Percentiles rank a stretch among this genome's conserved stretches.
phyloP scores from a whole-genome alignment of 1,140 invertebrate genomes.

The Temnothorax longispinosus region DNA sequence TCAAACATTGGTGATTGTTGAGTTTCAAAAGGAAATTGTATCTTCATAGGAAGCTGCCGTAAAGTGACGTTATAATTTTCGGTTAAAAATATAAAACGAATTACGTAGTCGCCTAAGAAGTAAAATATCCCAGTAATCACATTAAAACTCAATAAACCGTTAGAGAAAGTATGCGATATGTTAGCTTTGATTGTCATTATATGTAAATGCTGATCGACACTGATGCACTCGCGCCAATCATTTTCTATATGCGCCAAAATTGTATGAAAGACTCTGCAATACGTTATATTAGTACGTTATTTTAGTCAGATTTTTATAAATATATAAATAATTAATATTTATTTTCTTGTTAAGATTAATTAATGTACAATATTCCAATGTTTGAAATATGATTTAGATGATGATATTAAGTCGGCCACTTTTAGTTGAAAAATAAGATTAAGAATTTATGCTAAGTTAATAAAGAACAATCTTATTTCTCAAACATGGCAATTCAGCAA shows the following conservation, averaged over 20 bases:
- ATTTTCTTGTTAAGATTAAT: background rate
- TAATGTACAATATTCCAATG: background rate
- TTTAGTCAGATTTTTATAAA: no score
- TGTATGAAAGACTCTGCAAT: constrained; percentile 7
- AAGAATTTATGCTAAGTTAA: background rate
- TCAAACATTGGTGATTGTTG: constrained; percentile 25
- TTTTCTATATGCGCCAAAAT: background rate
- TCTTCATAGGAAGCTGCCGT: constrained; percentile 11
- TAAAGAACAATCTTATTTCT: background rate
- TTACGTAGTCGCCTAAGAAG: background rate
- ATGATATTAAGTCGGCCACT: background rate
- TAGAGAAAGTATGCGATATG: constrained; percentile 3
- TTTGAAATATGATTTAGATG: background rate
- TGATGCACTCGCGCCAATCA: constrained; percentile 3
- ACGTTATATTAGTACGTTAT: background rate
- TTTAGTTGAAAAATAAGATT: background rate
- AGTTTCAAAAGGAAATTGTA: background rate
- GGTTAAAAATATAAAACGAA: background rate
- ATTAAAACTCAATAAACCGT: background rate
- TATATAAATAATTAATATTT: background rate
- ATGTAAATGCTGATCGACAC: background rate
- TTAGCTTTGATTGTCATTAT: constrained; percentile 16
- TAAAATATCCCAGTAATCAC: background rate
- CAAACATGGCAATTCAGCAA: background rate
- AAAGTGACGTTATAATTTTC: background rate